These are phyloP conservation scores for Cryptomyrus ogoouensis DNA, from an alignment of 2,113 vertebrate genomes.

Conservation along the genomic window DNA sequence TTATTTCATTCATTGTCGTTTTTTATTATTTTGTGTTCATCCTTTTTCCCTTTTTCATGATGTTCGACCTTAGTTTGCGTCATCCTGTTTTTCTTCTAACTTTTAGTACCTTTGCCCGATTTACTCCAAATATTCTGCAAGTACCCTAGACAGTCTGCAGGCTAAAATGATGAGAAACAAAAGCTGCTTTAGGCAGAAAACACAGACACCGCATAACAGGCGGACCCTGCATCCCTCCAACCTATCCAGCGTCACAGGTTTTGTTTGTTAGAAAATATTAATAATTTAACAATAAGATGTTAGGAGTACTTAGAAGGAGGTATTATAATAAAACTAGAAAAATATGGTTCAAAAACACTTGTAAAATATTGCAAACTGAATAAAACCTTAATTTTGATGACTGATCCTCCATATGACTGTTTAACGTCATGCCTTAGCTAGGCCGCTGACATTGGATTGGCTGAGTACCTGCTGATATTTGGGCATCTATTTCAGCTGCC, in stretches of 20 bases:
- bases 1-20: neutral
- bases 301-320: neutral
- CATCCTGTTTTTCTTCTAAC: neutral
- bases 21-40: neutral
- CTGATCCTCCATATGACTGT: neutral
- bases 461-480: neutral
- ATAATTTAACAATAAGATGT: neutral
- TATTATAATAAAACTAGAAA: neutral
- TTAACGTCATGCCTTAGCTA: neutral
- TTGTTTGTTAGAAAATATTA: neutral
- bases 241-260: neutral
- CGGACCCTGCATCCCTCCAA: neutral
- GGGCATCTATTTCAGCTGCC: neutral
- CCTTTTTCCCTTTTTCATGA: neutral
- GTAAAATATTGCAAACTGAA: neutral
- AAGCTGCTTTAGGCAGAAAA: neutral
- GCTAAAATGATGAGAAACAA: neutral
- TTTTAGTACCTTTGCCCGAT: neutral
- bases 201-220: neutral
- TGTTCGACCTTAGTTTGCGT: neutral
- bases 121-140: neutral
- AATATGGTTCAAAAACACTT: neutral
- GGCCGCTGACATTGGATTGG: neutral
- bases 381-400: neutral
- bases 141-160: neutral